Evolutionary conservation across 2,797 vertebrate species (phyloP).

Genomic region (Pipistrellus pipistrellus): DNA sequence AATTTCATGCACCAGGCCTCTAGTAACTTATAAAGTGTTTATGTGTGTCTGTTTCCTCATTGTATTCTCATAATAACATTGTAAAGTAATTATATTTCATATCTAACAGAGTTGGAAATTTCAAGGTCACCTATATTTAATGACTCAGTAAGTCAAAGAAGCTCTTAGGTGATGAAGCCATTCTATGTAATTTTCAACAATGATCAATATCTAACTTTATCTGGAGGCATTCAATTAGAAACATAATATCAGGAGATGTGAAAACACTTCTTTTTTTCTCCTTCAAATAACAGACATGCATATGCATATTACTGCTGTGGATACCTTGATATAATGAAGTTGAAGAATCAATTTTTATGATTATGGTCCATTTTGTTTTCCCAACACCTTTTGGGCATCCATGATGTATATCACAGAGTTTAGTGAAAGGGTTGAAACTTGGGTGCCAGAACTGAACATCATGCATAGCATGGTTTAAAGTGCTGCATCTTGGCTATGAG

Average conservation of each 20-base stretch:
- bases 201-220: neutral
- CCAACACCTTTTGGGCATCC: neutral
- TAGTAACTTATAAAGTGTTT: neutral
- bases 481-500: neutral
- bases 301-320: neutral
- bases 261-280: neutral
- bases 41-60: neutral
- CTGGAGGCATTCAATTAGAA: neutral
- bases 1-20: too few species aligned
- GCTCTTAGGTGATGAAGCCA: neutral
- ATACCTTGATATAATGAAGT: neutral
- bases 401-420: neutral
- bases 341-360: neutral
- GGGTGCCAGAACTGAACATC: neutral
- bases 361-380: neutral
- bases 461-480: neutral
- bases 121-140: neutral
- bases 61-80: neutral
- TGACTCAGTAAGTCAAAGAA: neutral
- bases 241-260: neutral
- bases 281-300: neutral
- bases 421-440: neutral
- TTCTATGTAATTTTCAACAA: neutral
- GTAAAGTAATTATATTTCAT: neutral
- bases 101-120: conserved; percentile 27